Evolutionary conservation across 2,888 invertebrate species (phyloP).

Genomic region (Dascillus cervinus): DNA sequence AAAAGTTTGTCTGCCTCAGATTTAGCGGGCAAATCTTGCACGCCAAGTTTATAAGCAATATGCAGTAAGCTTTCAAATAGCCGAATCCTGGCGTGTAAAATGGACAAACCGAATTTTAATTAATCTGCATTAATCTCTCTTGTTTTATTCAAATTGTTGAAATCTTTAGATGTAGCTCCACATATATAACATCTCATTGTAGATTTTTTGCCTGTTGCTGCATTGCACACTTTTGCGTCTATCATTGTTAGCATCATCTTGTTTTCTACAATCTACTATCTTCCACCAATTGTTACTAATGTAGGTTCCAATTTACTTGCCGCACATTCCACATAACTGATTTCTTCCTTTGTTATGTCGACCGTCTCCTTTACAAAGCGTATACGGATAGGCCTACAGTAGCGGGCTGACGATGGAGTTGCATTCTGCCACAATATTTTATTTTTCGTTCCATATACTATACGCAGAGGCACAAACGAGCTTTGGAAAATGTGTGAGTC

Average conservation of each 20-base stretch:
- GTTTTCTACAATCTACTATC: conserved; percentile 1
- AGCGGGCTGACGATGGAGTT: conserved; percentile 24
- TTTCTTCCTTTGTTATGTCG: conserved; percentile 24
- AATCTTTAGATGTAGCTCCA: conserved; percentile 21
- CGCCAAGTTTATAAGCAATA: conserved; percentile 27
- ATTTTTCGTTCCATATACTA: conserved; percentile 9
- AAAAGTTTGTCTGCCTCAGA: conserved; percentile 6
- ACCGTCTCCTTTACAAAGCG: conserved; percentile 22
- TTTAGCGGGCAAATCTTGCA: conserved; percentile 6
- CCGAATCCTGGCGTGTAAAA: conserved; percentile 26
- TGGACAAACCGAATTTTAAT: conserved; percentile 26
- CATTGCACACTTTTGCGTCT: conserved; percentile 27
- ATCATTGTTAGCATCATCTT: conserved; percentile 19
- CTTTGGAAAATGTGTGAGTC: conserved; percentile 28
- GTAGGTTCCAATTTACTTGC: conserved; percentile 7
- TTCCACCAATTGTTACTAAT: not conserved
- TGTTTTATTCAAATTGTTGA: conserved; percentile 14
- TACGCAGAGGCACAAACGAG: conserved; percentile 19
- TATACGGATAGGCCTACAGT: conserved; percentile 25
- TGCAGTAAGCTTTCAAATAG: conserved; percentile 27
- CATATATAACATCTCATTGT: conserved; percentile 24
- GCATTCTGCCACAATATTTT: conserved; percentile 26
- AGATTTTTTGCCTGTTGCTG: conserved; percentile 19
- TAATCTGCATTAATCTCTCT: conserved; percentile 15
- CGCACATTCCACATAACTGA: no score